Evolutionary conservation across 2,888 invertebrate species (phyloP).

Genomic region (Tinea semifulvella): DNA sequence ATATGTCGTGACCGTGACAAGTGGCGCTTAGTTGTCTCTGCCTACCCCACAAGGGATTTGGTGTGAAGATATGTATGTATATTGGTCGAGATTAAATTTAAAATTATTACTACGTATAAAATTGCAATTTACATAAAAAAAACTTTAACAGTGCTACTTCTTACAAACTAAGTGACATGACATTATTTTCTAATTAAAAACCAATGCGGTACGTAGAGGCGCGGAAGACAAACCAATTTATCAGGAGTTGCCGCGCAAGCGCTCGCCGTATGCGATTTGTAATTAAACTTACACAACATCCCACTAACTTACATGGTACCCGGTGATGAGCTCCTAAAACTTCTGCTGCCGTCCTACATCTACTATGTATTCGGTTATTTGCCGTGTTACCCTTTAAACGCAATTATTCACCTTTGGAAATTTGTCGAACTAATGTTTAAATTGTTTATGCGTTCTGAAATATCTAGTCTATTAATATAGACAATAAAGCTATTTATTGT

Average conservation of each 20-base stretch:
- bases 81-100: no score
- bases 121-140: constrained; percentile 1
- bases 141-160: background rate
- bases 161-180: background rate
- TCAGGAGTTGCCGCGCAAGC: constrained; percentile 21
- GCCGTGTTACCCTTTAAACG: constrained; percentile 6
- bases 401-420: background rate
- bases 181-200: constrained; percentile 10
- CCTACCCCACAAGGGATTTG: no score
- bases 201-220: constrained; percentile 8
- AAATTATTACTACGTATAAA: no score
- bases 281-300: constrained; percentile 51
- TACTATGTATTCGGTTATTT: constrained; percentile 5
- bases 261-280: constrained; percentile 39
- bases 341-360: constrained; percentile 31
- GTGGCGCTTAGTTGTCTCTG: no score
- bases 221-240: constrained; percentile 13
- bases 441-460: no score
- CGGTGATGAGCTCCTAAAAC: constrained; percentile 36
- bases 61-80: no score
- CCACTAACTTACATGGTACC: constrained; percentile 36
- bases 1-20: no score
- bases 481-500: no score
- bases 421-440: no score
- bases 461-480: no score